Evolutionary conservation across 2,797 vertebrate species (phyloP), one percentile per base, ranked within the genome.

Genomic region (Clarias laeviceps): DNA sequence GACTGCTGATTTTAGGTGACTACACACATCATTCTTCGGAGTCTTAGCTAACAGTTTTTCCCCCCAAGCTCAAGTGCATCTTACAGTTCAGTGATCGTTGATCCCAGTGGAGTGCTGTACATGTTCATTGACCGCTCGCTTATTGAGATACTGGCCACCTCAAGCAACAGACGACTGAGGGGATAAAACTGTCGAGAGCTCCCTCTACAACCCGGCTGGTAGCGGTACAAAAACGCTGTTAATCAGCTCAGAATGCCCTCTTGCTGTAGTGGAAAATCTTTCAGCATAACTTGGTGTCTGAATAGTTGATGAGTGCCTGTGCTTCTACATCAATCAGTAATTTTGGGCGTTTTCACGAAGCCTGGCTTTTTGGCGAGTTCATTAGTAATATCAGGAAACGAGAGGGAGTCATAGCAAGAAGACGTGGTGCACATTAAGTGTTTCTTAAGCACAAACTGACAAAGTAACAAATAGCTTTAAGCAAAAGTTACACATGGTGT

Each of bases 171-270:
- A 90, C 90, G 90, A 92, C 80, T 91, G 91, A 91, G 92, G 91
- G 90, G 91, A 90, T 89, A 89, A 90, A 91, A 91, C 91, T 90
- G 94, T 91, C 88, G 93, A 96, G 95, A 96, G 95, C 95, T 96
- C 95, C 95, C 95, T 96, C 96, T 96, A 96, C 93, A 94, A 96
- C 89, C 92, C 92, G 94, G 94, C 94, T 93, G 82, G 92, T 92
- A 95, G 94, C 93, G 94, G 89, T 94, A 92, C 95, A 96, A 92
- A 94, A 94, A 94, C 92, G 94, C 89, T 86, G 29, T 84, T 87
- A 85, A 85, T 76, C 87, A 69, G 84, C 80, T 85, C 84, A 78
- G 84, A 90, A 88, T 86, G 86, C 88, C 83, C 88, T 86, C 85
- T 84, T 85, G 86, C 88, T 88, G 88, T 82, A 50, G 82, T 85